phyloP scores from a whole-genome alignment of 2,113 vertebrate genomes.

The Rostratula benghalensis region DNA sequence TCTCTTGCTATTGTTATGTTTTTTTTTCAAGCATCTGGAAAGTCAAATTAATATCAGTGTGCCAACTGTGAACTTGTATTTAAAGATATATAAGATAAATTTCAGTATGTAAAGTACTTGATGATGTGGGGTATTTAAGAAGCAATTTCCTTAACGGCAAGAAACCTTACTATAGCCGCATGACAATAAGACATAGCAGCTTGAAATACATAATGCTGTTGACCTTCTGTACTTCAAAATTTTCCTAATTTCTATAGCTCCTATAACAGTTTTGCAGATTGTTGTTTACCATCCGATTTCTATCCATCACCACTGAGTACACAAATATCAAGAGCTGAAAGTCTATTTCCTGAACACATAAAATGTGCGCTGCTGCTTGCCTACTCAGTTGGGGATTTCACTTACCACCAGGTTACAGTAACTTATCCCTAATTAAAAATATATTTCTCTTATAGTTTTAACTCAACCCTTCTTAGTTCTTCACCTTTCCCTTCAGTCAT shows the following conservation, averaged over 20 bases:
- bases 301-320: neutral
- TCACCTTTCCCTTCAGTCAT: neutral
- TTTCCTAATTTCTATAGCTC: neutral
- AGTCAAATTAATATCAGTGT: neutral
- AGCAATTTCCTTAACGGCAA: neutral
- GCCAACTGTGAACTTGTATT: neutral
- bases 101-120: neutral
- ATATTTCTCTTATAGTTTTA: neutral
- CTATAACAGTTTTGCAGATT: neutral
- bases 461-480: neutral
- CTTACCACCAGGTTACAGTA: neutral
- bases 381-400: neutral
- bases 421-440: neutral
- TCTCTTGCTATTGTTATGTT: neutral
- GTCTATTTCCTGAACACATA: neutral
- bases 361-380: rapidly evolving
- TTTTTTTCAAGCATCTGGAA: neutral
- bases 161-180: neutral
- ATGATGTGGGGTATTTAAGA: neutral
- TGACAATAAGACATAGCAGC: neutral
- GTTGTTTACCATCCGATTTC: neutral
- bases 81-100: neutral
- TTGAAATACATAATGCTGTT: neutral
- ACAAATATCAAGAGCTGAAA: neutral
- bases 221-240: neutral